These are phyloP conservation scores for Asobara japonica DNA, from an alignment of 1,140 invertebrate species.

Conservation along the genomic window DNA sequence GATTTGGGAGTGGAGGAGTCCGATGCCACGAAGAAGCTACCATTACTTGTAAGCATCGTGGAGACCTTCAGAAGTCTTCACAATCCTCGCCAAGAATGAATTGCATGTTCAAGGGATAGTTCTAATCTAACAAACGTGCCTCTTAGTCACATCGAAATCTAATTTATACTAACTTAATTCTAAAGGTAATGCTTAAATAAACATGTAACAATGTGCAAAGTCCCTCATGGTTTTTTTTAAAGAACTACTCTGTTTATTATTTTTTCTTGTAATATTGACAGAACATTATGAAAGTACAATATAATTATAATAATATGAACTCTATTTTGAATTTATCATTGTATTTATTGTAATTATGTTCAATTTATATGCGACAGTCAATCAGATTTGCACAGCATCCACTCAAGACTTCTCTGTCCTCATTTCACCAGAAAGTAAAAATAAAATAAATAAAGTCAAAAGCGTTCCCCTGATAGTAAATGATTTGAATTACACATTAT, in stretches of 20 bases:
- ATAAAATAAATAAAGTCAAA: constrained; percentile 4
- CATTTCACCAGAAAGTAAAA: not conserved
- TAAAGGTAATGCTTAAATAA: not conserved
- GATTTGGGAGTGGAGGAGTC: constrained; percentile 56
- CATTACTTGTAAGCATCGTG: constrained; percentile 56
- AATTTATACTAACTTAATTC: constrained; percentile 14
- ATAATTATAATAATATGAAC: constrained; percentile 39
- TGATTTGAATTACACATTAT: not conserved
- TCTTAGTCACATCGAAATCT: not conserved
- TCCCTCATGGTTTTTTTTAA: constrained; percentile 44
- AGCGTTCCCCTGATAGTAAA: not conserved
- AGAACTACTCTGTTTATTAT: constrained; percentile 42
- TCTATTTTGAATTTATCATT: constrained; percentile 23
- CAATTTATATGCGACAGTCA: not conserved
- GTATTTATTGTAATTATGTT: constrained; percentile 20
- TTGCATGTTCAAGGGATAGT: constrained; percentile 13
- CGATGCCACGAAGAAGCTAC: constrained; percentile 54
- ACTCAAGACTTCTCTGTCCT: not conserved
- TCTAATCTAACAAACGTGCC: not conserved
- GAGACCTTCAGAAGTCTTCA: constrained; percentile 57
- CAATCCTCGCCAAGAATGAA: constrained; percentile 32
- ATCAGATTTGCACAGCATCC: constrained; percentile 1
- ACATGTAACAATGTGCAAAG: constrained; percentile 29
- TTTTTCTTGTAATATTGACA: constrained; percentile 33
- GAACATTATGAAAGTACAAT: constrained; percentile 57